Conservation (phyloP, 2,888 invertebrate genomes). For the Stictocephala bisonia region DNA sequence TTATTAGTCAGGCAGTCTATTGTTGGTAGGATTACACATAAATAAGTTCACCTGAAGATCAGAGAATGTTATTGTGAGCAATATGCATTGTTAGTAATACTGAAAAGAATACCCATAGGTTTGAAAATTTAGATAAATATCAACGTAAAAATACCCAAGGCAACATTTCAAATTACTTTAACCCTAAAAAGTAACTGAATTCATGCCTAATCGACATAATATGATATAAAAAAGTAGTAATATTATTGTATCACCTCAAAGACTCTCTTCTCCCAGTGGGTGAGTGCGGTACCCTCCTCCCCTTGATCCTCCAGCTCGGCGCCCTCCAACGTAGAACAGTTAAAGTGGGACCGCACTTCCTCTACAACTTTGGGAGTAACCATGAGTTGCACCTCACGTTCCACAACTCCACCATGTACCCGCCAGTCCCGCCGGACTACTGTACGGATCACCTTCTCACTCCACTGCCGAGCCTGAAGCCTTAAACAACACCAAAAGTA, state of each 20-base stretch:
- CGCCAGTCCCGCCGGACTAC: constrained; percentile 75
- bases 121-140: too few species aligned
- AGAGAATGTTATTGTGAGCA: too few species aligned
- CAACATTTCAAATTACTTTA: too few species aligned
- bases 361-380: constrained; percentile 91
- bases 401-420: constrained; percentile 80
- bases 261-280: constrained; percentile 99
- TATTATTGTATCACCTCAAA: constrained; percentile 97
- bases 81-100: too few species aligned
- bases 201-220: neutral
- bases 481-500: constrained; percentile 66
- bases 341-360: constrained; percentile 90
- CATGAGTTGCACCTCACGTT: constrained; percentile 83
- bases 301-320: constrained; percentile 99
- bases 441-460: constrained; percentile 84
- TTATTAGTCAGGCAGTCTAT: too few species aligned
- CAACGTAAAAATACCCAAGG: too few species aligned
- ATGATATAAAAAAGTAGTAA: neutral
- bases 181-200: too few species aligned
- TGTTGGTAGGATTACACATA: too few species aligned
- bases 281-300: constrained; percentile 95
- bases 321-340: constrained; percentile 88
- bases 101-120: too few species aligned
- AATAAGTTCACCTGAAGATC: too few species aligned
- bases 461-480: constrained; percentile 94